These are phyloP conservation scores for Apogon talboti DNA, from an alignment of 2,797 vertebrate species.

Conservation along the genomic window DNA sequence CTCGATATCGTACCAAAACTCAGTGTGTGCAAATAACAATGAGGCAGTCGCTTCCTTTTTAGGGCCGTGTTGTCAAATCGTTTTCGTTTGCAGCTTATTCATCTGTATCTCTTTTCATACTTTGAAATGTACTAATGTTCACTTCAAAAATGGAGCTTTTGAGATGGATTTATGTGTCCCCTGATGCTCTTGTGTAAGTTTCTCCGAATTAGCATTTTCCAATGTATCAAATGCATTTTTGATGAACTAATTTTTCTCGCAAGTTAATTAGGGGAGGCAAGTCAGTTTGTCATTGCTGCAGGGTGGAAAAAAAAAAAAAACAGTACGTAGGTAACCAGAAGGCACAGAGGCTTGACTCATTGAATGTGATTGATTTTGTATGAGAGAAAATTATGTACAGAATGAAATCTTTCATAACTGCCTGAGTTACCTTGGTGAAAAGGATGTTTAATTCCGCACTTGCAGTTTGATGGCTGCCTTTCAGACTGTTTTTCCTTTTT, in stretches of 20 bases:
- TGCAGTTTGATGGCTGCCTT: constrained; percentile 14
- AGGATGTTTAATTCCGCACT: constrained; percentile 26
- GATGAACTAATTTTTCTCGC: constrained; percentile 52
- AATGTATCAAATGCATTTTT: constrained; percentile 44
- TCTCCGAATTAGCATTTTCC: constrained; percentile 59
- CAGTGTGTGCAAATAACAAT: constrained; percentile 4
- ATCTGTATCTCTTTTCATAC: constrained; percentile 16
- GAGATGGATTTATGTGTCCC: constrained; percentile 33
- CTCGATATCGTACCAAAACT: background rate
- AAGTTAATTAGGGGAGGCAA: constrained; percentile 54
- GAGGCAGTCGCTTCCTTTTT: constrained; percentile 21
- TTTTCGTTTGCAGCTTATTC: constrained; percentile 9
- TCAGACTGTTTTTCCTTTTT: constrained; percentile 17
- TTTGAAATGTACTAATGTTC: constrained; percentile 33
- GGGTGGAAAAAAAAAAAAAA: constrained; percentile 52
- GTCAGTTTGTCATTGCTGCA: constrained; percentile 53
- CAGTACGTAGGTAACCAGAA: constrained; percentile 46
- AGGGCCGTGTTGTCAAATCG: constrained; percentile 8
- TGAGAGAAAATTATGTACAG: constrained; percentile 42
- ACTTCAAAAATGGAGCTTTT: constrained; percentile 41
- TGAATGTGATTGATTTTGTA: constrained; percentile 64
- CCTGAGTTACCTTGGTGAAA: background rate
- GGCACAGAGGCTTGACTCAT: constrained; percentile 47
- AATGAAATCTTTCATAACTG: constrained; percentile 24
- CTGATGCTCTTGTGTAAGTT: background rate